phyloP scores from a whole-genome alignment of 1,140 invertebrate genomes.

The Pygmarrhopalites habei region DNA sequence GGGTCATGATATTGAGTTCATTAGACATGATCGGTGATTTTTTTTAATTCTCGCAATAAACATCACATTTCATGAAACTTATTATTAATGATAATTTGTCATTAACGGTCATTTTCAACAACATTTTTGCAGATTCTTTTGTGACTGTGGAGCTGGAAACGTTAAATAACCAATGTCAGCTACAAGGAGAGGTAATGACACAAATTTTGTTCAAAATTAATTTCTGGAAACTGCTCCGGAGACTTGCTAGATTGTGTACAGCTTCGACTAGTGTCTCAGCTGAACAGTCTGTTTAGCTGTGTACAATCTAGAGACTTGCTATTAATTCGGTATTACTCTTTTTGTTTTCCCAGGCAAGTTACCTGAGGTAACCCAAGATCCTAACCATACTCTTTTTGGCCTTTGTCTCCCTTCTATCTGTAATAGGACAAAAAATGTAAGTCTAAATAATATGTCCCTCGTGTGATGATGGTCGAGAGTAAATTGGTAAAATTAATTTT shows the following conservation, averaged over 20 bases:
- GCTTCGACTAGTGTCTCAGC: too few species aligned
- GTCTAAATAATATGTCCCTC: neutral
- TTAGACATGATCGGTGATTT: conserved; percentile 89
- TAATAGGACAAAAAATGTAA: neutral
- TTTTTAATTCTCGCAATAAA: neutral
- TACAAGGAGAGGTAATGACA: conserved; percentile 97
- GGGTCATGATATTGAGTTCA: conserved; percentile 98
- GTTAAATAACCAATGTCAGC: conserved; percentile 90
- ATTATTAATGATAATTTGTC: neutral
- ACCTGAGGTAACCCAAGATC: conserved; percentile 70
- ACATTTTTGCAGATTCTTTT: conserved; percentile 78
- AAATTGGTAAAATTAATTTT: too few species aligned
- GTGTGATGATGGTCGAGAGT: neutral
- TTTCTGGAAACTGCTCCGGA: too few species aligned
- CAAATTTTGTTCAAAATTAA: too few species aligned
- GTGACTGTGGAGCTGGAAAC: conserved; percentile 98
- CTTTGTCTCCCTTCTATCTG: neutral
- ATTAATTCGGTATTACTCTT: too few species aligned
- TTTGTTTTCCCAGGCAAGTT: too few species aligned
- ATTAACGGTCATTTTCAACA: conserved; percentile 9
- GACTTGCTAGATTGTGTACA: too few species aligned
- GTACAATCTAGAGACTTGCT: too few species aligned
- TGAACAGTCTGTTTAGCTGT: too few species aligned
- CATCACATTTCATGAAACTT: neutral
- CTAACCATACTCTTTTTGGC: neutral